Percentiles rank a stretch among this genome's conserved stretches.
Evolutionary conservation across 2,888 invertebrate species (phyloP).

Genomic region (Spialia ferax): DNA sequence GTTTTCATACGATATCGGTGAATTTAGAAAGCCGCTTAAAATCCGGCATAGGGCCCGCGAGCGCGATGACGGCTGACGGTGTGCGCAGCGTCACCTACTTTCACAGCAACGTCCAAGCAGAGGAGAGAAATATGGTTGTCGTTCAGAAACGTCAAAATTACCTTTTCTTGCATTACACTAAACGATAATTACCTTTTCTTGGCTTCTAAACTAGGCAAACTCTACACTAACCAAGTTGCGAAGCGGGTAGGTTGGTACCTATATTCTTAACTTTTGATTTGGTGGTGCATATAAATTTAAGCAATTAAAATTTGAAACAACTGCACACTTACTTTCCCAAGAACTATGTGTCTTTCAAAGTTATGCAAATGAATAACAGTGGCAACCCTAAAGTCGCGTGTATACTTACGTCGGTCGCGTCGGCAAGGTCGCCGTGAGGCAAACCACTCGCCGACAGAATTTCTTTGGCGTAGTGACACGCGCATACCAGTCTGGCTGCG

Average conservation of each 20-base stretch:
- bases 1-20: slow-evolving; percentile 48
- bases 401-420: slow-evolving; percentile 35
- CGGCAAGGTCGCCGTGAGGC: slow-evolving; percentile 84
- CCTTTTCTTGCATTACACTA: no score
- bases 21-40: slow-evolving; percentile 76
- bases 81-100: slow-evolving; percentile 73
- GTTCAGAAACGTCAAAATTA: neutral
- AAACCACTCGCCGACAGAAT: slow-evolving; percentile 84
- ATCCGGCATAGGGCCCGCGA: slow-evolving; percentile 66
- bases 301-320: neutral
- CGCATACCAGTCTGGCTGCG: slow-evolving; percentile 57
- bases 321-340: neutral
- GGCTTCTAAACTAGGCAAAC: no score
- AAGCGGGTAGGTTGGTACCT: no score
- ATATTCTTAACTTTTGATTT: neutral
- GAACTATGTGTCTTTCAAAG: neutral
- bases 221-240: no score
- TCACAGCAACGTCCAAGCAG: slow-evolving; percentile 67
- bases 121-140: slow-evolving; percentile 55
- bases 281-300: no score
- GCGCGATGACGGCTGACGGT: slow-evolving; percentile 44
- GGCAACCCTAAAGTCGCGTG: slow-evolving; percentile 46
- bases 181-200: no score
- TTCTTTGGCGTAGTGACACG: slow-evolving; percentile 78
- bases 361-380: slow-evolving; percentile 1